Conservation (phyloP, 2,113 vertebrate species). For the Peromyscus maniculatus region DNA sequence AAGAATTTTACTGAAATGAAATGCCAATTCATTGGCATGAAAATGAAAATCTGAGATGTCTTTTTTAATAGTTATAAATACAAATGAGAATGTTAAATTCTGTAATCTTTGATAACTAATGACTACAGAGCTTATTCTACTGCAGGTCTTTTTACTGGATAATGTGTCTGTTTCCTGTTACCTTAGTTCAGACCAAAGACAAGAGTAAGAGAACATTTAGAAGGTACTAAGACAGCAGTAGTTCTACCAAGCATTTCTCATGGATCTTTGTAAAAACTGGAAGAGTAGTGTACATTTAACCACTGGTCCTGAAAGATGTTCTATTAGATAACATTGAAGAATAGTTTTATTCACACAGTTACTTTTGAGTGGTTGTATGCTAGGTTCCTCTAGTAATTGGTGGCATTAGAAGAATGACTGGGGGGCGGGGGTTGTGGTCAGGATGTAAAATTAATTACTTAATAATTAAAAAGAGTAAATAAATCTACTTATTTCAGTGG, state of each 20-base stretch:
- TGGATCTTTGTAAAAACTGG: neutral
- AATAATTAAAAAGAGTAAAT: neutral
- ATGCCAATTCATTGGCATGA: neutral
- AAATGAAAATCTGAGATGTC: neutral
- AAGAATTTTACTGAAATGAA: constrained; percentile 60
- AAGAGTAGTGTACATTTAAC: constrained; percentile 5
- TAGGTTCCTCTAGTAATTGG: neutral
- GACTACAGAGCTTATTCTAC: neutral
- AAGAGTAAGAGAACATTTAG: constrained; percentile 10
- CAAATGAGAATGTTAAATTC: constrained; percentile 42
- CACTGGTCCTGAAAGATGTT: neutral
- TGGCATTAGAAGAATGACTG: neutral
- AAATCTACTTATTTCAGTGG: constrained; percentile 13
- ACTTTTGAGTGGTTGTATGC: neutral
- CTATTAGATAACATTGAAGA: constrained; percentile 24
- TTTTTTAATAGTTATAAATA: constrained; percentile 53
- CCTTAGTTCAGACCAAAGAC: neutral
- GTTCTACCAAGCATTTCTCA: neutral
- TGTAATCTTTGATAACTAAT: constrained; percentile 22
- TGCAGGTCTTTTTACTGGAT: neutral
- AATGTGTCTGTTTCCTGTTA: neutral
- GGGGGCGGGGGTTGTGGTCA: no score
- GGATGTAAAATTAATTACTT: no score
- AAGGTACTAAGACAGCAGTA: neutral
- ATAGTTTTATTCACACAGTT: constrained; percentile 15